phyloP scores from a whole-genome alignment of 2,113 vertebrate genomes.

The Vimba vimba region DNA sequence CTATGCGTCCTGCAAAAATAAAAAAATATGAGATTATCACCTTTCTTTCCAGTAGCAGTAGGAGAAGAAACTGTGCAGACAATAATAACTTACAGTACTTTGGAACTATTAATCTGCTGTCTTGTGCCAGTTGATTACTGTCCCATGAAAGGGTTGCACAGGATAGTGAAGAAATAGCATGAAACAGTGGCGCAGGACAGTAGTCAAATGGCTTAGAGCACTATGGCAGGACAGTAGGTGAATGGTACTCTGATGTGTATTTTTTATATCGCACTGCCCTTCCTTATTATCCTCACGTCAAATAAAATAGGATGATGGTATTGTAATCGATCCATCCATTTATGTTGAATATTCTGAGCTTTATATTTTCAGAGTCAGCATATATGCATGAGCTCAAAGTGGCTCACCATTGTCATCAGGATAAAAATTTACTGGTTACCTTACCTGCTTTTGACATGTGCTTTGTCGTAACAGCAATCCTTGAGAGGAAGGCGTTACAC shows the following conservation, averaged over 20 bases:
- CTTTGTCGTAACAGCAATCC: constrained; percentile 18
- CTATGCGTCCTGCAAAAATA: constrained; percentile 9
- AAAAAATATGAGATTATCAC: constrained; percentile 4
- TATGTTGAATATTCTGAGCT: no score
- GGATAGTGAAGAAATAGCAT: background rate
- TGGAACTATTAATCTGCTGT: background rate
- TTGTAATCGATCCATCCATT: no score
- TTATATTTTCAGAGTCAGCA: no score
- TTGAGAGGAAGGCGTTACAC: constrained; percentile 18
- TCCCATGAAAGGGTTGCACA: background rate
- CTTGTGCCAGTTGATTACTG: background rate
- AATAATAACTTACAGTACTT: background rate
- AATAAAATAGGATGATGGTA: constrained; percentile 1
- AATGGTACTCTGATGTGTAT: background rate
- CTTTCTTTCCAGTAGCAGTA: background rate
- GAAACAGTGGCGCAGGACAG: background rate
- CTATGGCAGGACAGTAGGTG: background rate
- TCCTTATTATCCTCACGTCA: background rate
- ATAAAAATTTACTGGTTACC: background rate
- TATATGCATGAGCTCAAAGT: no score
- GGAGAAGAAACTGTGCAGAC: background rate
- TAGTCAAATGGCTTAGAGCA: background rate
- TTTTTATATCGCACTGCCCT: background rate
- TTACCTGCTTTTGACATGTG: constrained; percentile 22
- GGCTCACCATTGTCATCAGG: background rate